These are phyloP conservation scores for Catocala fraxini DNA, from an alignment of 2,888 invertebrate genomes.

Conservation along the genomic window DNA sequence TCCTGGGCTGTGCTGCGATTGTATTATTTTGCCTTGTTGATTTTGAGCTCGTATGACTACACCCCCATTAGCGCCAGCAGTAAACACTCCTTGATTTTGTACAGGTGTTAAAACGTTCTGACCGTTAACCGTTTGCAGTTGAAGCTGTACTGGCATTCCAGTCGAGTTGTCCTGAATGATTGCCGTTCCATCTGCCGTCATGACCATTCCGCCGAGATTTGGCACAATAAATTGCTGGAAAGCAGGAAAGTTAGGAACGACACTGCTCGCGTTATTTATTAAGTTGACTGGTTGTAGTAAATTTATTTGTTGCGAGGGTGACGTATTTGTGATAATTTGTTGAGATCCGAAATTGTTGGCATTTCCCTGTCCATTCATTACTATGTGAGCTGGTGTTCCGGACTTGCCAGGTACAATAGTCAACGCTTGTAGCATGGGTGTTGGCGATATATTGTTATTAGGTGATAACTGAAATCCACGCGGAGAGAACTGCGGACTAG, in stretches of 20 bases:
- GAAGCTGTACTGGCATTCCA: conserved; percentile 91
- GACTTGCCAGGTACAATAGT: conserved; percentile 93
- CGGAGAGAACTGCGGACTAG: conserved; percentile 89
- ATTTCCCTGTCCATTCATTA: conserved; percentile 92
- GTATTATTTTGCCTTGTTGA: conserved; percentile 91
- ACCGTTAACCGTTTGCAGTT: conserved; percentile 93
- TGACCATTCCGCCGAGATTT: conserved; percentile 93
- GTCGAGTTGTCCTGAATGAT: conserved; percentile 91
- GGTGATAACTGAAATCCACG: conserved; percentile 93
- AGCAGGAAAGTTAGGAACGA: conserved; percentile 92
- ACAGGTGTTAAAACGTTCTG: conserved; percentile 92
- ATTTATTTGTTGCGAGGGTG: conserved; percentile 89
- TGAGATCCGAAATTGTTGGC: conserved; percentile 89
- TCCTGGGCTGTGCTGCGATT: conserved; percentile 90
- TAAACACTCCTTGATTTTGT: conserved; percentile 89
- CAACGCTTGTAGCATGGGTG: conserved; percentile 91
- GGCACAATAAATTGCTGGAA: conserved; percentile 95
- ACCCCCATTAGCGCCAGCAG: conserved; percentile 90
- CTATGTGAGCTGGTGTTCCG: conserved; percentile 91
- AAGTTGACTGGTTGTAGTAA: conserved; percentile 94
- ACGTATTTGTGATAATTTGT: conserved; percentile 89
- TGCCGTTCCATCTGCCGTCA: conserved; percentile 93
- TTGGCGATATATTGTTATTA: conserved; percentile 89
- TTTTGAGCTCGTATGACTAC: conserved; percentile 93
- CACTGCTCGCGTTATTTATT: conserved; percentile 90